These are phyloP conservation scores for Papilio machaon DNA, from an alignment of 1,140 invertebrate genomes.

Conservation along the genomic window DNA sequence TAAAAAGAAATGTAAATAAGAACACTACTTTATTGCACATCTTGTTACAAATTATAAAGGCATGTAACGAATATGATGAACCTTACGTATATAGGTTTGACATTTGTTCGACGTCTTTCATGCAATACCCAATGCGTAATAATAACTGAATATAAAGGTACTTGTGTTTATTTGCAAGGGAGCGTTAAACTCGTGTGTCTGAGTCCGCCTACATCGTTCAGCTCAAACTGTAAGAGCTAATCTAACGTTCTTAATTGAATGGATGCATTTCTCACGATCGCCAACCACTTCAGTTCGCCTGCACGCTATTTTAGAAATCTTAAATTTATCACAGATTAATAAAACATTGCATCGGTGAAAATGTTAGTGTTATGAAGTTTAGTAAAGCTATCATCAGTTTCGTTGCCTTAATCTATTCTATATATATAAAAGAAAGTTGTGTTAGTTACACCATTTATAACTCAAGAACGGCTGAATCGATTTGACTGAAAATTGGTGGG, in stretches of 20 bases:
- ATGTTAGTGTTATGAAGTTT: background rate
- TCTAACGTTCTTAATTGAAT: conserved; percentile 60
- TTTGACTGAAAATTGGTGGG: no score
- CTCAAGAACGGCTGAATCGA: no score
- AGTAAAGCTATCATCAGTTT: background rate
- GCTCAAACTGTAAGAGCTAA: conserved; percentile 50
- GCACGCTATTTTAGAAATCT: conserved; percentile 49
- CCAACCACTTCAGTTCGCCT: conserved; percentile 39
- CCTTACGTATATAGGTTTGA: background rate
- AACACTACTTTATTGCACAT: background rate
- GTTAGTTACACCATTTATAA: no score
- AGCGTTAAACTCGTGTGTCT: conserved; percentile 46
- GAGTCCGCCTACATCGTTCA: conserved; percentile 39
- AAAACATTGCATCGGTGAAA: background rate
- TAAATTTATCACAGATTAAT: conserved; percentile 29
- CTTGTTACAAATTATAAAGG: background rate
- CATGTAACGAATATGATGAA: background rate
- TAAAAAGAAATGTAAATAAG: background rate
- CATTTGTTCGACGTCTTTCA: background rate
- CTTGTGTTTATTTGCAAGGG: conserved; percentile 41
- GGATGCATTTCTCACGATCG: conserved; percentile 62
- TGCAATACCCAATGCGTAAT: background rate
- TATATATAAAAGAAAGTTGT: no score
- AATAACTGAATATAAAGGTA: conserved; percentile 15
- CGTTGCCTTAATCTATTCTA: no score